Evolutionary conservation across 2,113 vertebrate genomes (phyloP).

Genomic region (Ardeotis arabs): DNA sequence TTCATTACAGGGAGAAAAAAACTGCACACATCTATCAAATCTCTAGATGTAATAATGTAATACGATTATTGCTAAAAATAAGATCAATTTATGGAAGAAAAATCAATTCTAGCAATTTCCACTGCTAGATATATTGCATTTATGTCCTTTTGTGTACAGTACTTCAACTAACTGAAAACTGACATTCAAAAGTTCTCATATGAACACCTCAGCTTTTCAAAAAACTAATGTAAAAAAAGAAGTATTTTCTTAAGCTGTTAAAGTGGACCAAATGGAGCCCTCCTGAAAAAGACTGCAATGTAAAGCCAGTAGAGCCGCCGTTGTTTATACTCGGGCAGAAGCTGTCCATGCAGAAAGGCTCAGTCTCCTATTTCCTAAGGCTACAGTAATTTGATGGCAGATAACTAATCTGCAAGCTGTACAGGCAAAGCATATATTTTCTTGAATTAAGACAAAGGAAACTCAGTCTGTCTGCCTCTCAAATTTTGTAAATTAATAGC

Average conservation of each 20-base stretch:
- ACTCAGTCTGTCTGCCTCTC: background rate
- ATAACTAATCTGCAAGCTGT: background rate
- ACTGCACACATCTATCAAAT: background rate
- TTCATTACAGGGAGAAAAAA: conserved; percentile 26
- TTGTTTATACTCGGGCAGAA: background rate
- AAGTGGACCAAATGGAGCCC: background rate
- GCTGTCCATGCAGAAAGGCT: background rate
- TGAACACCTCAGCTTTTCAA: background rate
- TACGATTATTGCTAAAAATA: conserved; percentile 53
- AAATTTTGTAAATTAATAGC: background rate
- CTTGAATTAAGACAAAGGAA: conserved; percentile 19
- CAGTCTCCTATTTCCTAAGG: rapidly evolving
- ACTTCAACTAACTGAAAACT: conserved; percentile 28
- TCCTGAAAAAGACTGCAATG: background rate
- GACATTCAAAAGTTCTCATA: conserved; percentile 10
- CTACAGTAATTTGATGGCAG: background rate
- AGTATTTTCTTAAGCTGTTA: background rate
- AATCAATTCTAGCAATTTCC: conserved; percentile 45
- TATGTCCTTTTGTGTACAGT: background rate
- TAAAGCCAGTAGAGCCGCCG: background rate
- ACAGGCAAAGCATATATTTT: background rate
- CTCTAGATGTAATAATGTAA: conserved; percentile 18
- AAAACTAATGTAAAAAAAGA: background rate
- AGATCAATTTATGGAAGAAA: conserved; percentile 36
- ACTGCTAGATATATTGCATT: conserved; percentile 37